Base-by-base conservation (phyloP, 2,888 invertebrate genomes). In the Cephus pulcher region DNA sequence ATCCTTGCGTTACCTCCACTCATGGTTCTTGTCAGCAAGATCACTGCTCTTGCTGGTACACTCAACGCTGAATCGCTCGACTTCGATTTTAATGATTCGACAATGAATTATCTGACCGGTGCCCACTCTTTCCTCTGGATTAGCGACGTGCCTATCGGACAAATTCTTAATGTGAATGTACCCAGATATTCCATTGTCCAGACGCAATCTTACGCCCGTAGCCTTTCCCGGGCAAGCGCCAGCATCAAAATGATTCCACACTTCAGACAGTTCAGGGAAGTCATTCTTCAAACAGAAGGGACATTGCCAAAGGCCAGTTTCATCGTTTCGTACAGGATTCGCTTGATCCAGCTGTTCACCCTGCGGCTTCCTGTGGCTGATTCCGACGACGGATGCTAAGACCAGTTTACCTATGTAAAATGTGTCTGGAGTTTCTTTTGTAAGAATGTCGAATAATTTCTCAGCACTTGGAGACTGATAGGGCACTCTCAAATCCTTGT, bases 181-280 rank as follows among this genome's bases (percentile, higher is more conserved):
- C 0, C 98, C 98, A 23, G 95, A 96, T 68, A 98, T 94, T 0
- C 97, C 97, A 91, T 99, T 99, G 92, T 99, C 99, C 3, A 99
- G 92, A 0, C 97, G 93, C 70, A 98, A 93, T 80, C 97, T 95
- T 0, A 99, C 96, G 0, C 99, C 99, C 0, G 97, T 96, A 0
- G 99, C 97, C 90, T 98, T 97, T 0, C 99, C 99, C 0, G 98
- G 98, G 92, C 99, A 99, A 1, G 96, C 95, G 37, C 97, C 97
- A 0, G 97, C 97, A 92, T 99, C 99, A 93, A 99, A 99, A 92
- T 99, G 99, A 92, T 97, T 98, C 99, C 99, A 99, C 75, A 99
- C 98, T 93, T 98, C 98, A 33, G 98, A 97, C 40, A 99, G 93
- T 90, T 99, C 99, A 0, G 98, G 97, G 88, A 99, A 98, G 91